Percentiles rank a stretch among this genome's conserved stretches.
Conservation (phyloP, 2,113 vertebrate genomes). For the Rhea pennata region DNA sequence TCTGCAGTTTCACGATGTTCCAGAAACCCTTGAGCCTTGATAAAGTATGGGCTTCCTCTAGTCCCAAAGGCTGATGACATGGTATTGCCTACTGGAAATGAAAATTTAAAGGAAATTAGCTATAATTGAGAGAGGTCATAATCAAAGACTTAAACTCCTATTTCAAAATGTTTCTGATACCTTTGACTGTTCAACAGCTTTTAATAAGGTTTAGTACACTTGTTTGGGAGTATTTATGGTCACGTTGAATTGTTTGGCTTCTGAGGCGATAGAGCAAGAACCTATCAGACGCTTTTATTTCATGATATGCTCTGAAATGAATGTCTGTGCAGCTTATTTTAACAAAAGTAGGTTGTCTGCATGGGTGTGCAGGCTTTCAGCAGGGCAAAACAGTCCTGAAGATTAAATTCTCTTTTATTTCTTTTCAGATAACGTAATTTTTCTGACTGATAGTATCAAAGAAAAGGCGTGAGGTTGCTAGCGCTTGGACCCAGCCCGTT, state of each 20-base stretch:
- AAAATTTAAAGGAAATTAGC: neutral
- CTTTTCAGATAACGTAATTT: slow-evolving; percentile 93
- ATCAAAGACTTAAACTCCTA: neutral
- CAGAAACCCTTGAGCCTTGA: neutral
- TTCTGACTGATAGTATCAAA: slow-evolving; percentile 86
- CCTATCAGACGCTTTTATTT: neutral
- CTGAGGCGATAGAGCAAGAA: neutral
- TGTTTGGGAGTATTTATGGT: neutral
- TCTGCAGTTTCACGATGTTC: neutral
- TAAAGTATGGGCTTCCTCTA: neutral
- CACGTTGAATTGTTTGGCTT: neutral
- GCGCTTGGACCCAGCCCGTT: neutral
- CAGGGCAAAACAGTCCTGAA: neutral
- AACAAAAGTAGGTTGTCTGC: neutral
- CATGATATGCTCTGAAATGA: neutral
- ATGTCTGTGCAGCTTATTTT: neutral
- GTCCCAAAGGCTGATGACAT: neutral
- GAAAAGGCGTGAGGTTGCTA: slow-evolving; percentile 78
- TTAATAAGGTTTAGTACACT: neutral
- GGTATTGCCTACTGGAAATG: neutral
- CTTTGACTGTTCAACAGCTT: neutral
- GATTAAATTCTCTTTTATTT: slow-evolving; percentile 33
- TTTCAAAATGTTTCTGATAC: neutral
- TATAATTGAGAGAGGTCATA: neutral
- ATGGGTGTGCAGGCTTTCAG: neutral